Percentiles rank a stretch among this genome's conserved stretches.
Conservation (phyloP, 2,888 invertebrate genomes). For the Idaea dimidiata region DNA sequence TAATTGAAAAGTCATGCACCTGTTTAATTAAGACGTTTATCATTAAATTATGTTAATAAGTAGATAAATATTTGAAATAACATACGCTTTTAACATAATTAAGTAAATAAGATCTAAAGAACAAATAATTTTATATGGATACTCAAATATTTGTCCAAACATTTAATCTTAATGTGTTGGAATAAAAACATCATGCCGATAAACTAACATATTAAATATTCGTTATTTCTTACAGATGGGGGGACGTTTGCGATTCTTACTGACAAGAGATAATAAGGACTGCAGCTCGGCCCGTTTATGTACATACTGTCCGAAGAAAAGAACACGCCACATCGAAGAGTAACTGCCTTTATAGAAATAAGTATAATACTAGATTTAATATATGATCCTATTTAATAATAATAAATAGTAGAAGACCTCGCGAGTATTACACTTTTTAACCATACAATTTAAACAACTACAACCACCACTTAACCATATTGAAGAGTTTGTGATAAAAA, state of each 20-base stretch:
- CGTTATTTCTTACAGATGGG: neutral
- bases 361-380: no score
- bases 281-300: no score
- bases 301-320: no score
- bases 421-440: no score
- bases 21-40: neutral
- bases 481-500: no score
- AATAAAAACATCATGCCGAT: neutral
- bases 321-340: no score
- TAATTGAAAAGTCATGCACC: neutral
- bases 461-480: no score
- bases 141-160: neutral
- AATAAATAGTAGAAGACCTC: no score
- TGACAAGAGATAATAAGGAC: no score
- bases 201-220: neutral
- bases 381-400: no score
- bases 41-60: neutral
- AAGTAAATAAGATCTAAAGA: conserved; percentile 14
- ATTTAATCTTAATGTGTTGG: neutral
- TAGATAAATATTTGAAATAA: neutral
- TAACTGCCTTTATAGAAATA: no score
- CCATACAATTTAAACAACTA: no score
- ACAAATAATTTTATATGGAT: neutral
- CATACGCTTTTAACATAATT: conserved; percentile 6
- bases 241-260: neutral